Percentiles rank a stretch among this genome's conserved stretches.
Evolutionary conservation across 2,113 vertebrate species (phyloP).

Genomic region (Dicentrarchus labrax): DNA sequence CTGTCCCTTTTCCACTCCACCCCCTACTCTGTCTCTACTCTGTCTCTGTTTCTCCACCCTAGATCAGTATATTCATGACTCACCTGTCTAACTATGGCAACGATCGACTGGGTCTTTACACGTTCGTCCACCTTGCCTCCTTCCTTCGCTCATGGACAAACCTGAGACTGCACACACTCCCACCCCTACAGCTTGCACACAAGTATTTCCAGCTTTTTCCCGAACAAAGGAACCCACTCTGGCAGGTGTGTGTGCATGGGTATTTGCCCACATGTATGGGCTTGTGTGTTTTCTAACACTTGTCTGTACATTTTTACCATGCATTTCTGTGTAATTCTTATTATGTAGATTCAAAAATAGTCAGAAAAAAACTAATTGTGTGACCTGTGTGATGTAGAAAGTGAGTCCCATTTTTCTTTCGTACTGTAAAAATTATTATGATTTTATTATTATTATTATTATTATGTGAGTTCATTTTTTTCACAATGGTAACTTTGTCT

Average conservation of each 20-base stretch:
- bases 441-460: too few species aligned
- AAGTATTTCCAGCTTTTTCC: slow-evolving; percentile 97
- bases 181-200: slow-evolving; percentile 91
- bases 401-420: not conserved
- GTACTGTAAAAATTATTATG: not conserved
- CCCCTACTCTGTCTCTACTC: not conserved
- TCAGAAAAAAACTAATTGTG: not conserved
- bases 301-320: not conserved
- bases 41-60: slow-evolving; percentile 32
- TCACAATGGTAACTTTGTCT: not conserved
- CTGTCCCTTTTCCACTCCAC: not conserved
- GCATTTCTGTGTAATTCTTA: slow-evolving; percentile 2
- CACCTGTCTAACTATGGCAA: slow-evolving; percentile 98
- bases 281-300: slow-evolving; percentile 24
- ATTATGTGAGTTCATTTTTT: not conserved
- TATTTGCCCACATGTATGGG: slow-evolving; percentile 16
- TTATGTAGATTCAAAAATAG: slow-evolving; percentile 17
- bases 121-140: slow-evolving; percentile 94
- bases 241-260: slow-evolving; percentile 89
- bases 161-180: slow-evolving; percentile 92
- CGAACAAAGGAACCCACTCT: slow-evolving; percentile 94
- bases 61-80: slow-evolving; percentile 99
- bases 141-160: slow-evolving; percentile 95
- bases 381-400: not conserved
- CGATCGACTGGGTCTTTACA: slow-evolving; percentile 94